Evolutionary conservation across 2,797 vertebrate genomes (phyloP), one percentile per base, ranked within the genome.

Genomic region (Eutrigla gurnardus): DNA sequence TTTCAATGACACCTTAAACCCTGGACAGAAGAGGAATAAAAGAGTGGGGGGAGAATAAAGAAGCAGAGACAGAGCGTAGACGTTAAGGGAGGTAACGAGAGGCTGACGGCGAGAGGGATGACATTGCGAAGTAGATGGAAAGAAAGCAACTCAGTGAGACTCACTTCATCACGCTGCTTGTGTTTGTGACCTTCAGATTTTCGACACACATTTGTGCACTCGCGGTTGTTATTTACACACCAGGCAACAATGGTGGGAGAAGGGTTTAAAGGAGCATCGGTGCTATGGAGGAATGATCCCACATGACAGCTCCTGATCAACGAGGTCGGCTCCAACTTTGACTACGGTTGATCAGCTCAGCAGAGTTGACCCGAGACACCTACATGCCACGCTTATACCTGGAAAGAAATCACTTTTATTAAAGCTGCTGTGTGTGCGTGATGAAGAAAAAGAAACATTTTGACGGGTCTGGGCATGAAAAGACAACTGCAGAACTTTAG

Each of bases 1-100:
- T 81, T 75, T 75, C 88, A 80, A 82, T 88, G 92, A 89, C 88
- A 82, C 63, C 77, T 89, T 83, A 78, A 90, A 73, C 69, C 75
- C 55, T 7, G 66, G 69, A 47, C 59, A 78, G 71, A 64, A 52
- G 65, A 37, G 55, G 70, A 54, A 67, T 65, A 63, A 81, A 55
- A 53, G 49, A 66, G 70, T 9, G 40, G 7, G 47, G 33, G n/a
- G 52, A 77, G 71, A 77, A 73, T 17, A 73, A 78, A 83, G 79
- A 63, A 59, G 67, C 47, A 2, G 53, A 75, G 81, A 70, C 71
- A 35, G 72, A 75, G 76, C 67, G 66, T 70, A 70, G 77, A 73
- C 81, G 76, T 75, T 80, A 82, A 72, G 72, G 75, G 78, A 77
- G 57, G 88, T 74, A 88, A 86, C 64, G 46, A 70, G 73, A 43